Evolutionary conservation across 2,797 vertebrate genomes (phyloP), one percentile per base, ranked within the genome.

Genomic region (Cuniculus paca): DNA sequence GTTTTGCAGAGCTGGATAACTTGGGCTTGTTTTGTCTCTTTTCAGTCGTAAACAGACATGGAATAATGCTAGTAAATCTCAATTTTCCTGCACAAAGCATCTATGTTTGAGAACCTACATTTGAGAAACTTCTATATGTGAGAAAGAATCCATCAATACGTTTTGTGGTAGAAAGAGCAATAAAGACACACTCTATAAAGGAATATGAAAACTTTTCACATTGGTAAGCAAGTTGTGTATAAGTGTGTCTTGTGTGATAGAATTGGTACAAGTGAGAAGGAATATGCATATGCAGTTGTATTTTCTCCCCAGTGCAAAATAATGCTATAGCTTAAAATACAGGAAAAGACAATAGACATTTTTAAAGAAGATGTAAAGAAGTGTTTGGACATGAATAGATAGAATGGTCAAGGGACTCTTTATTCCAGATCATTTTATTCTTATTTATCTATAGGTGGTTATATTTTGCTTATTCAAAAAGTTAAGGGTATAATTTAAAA

Each of bases 391-490:
- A 2, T 7, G 34, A 34, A 14, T 5, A 82, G 14, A 36, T 11
- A 34, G 68, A 82, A 19, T 6, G 1, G 3, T 24, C 77, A 42
- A 48, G 50, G 28, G 5, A 50, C n/a, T 79, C 4, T 3, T 60
- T 26, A 20, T 26, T 12, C 1, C 0, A 42, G 48, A 28, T 26
- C 22, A 31, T 61, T 56, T 54, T 70, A 34, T n/a, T 26, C 31
- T 16, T 92, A 63, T 65, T 48, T n/a, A 58, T 85, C 70, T 58
- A 77, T 24, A 58, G 13, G 45, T 88, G 24, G 16, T 42, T 45
- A 78, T 34, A 13, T 19, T 48, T 72, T 79, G 58, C 6, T 91
- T 88, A 77, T 50, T 94, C 42, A 63, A 77, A 83, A 96, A 72
- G 19, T 42, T 39, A 74, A 91, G 28, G 3, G 48, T 0, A 19